A percentile compares a stretch with the other conserved stretches of the same genome.
Conservation (phyloP, 2,888 invertebrate species). For the Lingula anatina region DNA sequence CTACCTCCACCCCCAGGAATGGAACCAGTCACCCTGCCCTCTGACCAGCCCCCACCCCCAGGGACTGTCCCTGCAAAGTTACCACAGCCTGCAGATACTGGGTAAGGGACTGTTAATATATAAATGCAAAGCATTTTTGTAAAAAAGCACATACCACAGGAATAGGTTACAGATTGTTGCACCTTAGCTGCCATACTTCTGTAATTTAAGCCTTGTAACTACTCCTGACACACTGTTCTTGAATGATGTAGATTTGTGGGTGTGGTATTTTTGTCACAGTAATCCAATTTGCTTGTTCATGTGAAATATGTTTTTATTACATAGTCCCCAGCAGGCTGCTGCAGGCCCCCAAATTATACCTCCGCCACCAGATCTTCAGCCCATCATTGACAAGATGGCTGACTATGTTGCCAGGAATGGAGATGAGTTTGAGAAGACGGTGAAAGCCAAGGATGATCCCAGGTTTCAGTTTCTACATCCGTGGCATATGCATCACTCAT, state of each 20-base stretch:
- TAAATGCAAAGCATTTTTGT: no score
- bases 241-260: no score
- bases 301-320: no score
- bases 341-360: conserved; percentile 27
- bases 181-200: no score
- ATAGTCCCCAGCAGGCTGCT: no score
- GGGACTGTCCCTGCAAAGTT: conserved; percentile 15
- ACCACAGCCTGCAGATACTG: neutral
- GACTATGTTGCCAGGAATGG: conserved; percentile 95
- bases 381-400: conserved; percentile 94
- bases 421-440: conserved; percentile 75
- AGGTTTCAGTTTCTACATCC: conserved; percentile 82
- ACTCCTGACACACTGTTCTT: no score
- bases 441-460: conserved; percentile 60
- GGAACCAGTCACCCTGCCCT: conserved; percentile 34
- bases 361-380: conserved; percentile 77
- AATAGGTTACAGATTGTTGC: no score
- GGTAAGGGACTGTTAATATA: no score
- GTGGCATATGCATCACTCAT: conserved; percentile 71
- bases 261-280: no score
- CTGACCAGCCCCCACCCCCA: conserved; percentile 21
- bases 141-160: no score
- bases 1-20: conserved; percentile 38
- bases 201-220: no score
- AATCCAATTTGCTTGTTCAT: no score